phyloP scores from a whole-genome alignment of 2,888 invertebrate species.

The Ophioninae sp. region DNA sequence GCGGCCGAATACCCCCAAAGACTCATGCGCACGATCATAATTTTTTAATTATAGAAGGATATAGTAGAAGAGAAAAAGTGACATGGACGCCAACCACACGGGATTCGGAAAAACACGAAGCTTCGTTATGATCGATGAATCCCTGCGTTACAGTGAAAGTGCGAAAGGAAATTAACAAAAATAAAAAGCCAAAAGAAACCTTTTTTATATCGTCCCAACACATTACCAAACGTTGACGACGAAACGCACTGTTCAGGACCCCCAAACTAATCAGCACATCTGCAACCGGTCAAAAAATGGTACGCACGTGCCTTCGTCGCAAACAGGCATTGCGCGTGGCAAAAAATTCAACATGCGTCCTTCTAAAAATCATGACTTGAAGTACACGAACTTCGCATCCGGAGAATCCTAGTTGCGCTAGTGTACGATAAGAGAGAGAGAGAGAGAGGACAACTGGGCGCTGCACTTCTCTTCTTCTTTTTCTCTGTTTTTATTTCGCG shows the following conservation, averaged over 20 bases:
- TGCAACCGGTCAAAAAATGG: neutral
- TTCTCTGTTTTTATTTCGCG: slow-evolving; percentile 3
- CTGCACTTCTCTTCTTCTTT: slow-evolving; percentile 7
- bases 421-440: slow-evolving; percentile 30
- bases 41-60: neutral
- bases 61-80: neutral
- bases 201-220: too few species aligned
- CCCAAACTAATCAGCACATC: neutral
- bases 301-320: neutral
- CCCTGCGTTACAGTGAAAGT: neutral
- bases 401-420: neutral
- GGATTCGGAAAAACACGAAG: neutral
- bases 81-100: neutral
- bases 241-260: neutral
- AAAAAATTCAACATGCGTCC: slow-evolving; percentile 5
- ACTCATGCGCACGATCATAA: neutral
- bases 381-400: neutral
- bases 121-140: neutral
- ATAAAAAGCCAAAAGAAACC: too few species aligned
- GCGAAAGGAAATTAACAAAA: too few species aligned
- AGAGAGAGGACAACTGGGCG: slow-evolving; percentile 38
- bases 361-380: neutral
- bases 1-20: slow-evolving; percentile 13
- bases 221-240: neutral
- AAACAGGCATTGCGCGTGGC: neutral